phyloP scores from a whole-genome alignment of 2,888 invertebrate genomes.

The Acronicta psi region DNA sequence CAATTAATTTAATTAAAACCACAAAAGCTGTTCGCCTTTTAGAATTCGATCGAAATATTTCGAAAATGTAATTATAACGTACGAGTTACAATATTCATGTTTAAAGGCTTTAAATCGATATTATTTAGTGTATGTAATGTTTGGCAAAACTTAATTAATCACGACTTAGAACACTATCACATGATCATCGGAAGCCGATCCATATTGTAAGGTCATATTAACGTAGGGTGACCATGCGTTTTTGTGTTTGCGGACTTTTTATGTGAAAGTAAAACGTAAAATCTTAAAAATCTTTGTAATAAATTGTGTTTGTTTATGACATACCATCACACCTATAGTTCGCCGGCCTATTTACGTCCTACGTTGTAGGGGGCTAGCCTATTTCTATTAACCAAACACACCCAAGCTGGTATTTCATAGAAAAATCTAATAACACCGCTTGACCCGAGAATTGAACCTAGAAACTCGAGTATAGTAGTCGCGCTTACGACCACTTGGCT shows the following conservation, averaged over 20 bases:
- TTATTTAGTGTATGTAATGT: slow-evolving; percentile 44
- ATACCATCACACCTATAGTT: too few species aligned
- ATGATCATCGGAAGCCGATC: slow-evolving; percentile 54
- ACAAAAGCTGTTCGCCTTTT: slow-evolving; percentile 33
- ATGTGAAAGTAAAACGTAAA: background rate
- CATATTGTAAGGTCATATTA: slow-evolving; percentile 51
- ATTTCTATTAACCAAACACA: too few species aligned
- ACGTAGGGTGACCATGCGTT: slow-evolving; percentile 37
- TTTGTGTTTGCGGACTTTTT: background rate
- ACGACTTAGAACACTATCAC: slow-evolving; percentile 50
- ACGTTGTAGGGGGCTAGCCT: too few species aligned
- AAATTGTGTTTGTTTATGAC: too few species aligned
- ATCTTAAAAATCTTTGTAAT: too few species aligned
- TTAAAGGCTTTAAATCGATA: slow-evolving; percentile 36
- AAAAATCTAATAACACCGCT: too few species aligned
- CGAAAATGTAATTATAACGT: slow-evolving; percentile 40
- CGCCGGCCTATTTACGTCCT: too few species aligned
- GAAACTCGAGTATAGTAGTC: too few species aligned
- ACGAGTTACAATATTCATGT: slow-evolving; percentile 17
- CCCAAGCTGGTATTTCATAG: too few species aligned
- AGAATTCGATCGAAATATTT: slow-evolving; percentile 31
- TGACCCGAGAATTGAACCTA: too few species aligned
- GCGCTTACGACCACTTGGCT: too few species aligned
- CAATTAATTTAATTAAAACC: slow-evolving; percentile 36
- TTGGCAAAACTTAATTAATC: slow-evolving; percentile 60